Evolutionary conservation across 2,888 invertebrate genomes (phyloP).

Genomic region (Mimachlamys varia): DNA sequence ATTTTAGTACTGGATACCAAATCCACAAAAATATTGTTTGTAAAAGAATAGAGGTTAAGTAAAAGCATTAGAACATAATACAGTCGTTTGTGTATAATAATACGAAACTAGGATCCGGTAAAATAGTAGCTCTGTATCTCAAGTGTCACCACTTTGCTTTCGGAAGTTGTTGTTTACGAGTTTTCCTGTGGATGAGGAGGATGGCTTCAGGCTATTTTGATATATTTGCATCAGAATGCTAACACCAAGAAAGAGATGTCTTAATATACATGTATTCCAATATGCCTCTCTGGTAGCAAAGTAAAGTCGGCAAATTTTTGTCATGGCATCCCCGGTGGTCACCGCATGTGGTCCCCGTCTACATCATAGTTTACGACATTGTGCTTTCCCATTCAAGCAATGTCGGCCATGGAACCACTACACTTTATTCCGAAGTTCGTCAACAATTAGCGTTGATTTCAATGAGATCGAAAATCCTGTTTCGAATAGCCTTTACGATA

Average conservation of each 20-base stretch:
- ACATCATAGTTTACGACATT: neutral
- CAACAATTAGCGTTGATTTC: neutral
- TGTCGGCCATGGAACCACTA: neutral
- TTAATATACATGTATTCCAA: neutral
- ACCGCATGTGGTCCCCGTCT: neutral
- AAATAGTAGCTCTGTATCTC: neutral
- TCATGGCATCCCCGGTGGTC: neutral
- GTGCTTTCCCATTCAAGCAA: neutral
- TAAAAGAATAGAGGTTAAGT: neutral
- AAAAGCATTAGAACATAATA: neutral
- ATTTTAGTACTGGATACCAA: neutral
- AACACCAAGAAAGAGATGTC: neutral
- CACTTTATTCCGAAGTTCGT: neutral
- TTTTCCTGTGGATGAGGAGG: neutral
- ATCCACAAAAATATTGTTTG: neutral
- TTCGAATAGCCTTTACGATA: constrained; percentile 40
- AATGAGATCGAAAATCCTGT: neutral
- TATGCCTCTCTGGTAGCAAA: neutral
- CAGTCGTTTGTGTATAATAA: neutral
- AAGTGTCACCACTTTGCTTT: neutral
- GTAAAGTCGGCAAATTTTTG: neutral
- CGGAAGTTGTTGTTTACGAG: constrained; percentile 28
- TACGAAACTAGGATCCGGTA: neutral
- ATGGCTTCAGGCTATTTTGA: neutral
- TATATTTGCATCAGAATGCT: neutral